Base-by-base conservation (phyloP, 2,113 vertebrate species). In the Bos indicus region DNA sequence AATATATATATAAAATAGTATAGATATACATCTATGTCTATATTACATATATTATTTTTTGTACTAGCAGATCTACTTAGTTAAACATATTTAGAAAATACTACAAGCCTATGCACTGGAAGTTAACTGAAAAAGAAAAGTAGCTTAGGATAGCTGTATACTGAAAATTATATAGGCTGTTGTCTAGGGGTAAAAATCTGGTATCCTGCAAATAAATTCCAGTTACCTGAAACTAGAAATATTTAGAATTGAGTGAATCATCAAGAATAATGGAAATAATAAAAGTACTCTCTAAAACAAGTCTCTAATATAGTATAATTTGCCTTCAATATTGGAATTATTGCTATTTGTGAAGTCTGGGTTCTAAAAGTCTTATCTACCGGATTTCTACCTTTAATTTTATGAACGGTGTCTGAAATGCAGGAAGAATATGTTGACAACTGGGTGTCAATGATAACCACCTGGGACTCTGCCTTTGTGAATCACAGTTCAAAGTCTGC, bases 391-490 rank as follows among this genome's bases (percentile, higher is more conserved):
- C 77, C 36, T 97, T 98, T 97, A 85, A 43, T 0, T 17, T 80
- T 94, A n/a, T 95, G n/a, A 78, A 17, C 96, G 43, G 28, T n/a
- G 33, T 96, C 97, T 98, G 94, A 97, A 98, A 94, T 46, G 10
- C 7, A 92, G 80, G 14, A 90, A 96, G 95, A 71, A 51, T 94
- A 6, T 98, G 98, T 97, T 98, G 96, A 94, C 0, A 14, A 94
- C 43, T 71, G 62, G 7, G 54, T 98, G 91, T 98, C 95, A 96
- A 9, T 48, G 89, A 0, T 4, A 98, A 97, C 90, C 96, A 90
- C 97, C 94, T 96, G 97, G 89, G 96, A 98, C 97, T 97, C 83
- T 92, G 59, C 64, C 89, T 95, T 88, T 98, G 88, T 96, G 96
- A 98, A 80, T 98, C 83, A 91, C 0, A 92, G 71, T 94, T 88